phyloP scores from a whole-genome alignment of 2,797 vertebrate genomes.

The Stomatorhinus walkeri region DNA sequence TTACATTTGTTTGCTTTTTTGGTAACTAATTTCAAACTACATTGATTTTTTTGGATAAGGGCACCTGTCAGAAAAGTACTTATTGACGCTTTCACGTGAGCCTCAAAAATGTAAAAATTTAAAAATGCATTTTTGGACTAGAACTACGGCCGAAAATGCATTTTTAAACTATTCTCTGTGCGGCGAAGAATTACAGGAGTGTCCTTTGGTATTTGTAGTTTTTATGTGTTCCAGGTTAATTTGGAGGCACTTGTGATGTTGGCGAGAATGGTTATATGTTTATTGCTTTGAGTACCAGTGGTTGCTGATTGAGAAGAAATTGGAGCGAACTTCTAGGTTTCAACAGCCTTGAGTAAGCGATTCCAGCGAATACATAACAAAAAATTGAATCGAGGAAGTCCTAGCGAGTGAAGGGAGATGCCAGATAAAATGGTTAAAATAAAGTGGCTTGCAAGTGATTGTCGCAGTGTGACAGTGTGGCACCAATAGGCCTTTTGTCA shows the following conservation, averaged over 20 bases:
- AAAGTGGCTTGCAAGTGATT: neutral
- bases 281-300: neutral
- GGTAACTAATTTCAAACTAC: neutral
- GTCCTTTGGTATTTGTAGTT: neutral
- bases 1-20: neutral
- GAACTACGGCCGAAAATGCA: neutral
- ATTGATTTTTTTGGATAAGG: neutral
- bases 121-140: neutral
- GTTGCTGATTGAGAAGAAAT: neutral
- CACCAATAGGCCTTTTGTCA: neutral
- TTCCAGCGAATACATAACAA: neutral
- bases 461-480: neutral
- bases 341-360: neutral
- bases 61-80: neutral
- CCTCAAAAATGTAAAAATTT: neutral
- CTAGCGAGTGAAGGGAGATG: neutral
- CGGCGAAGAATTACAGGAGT: neutral
- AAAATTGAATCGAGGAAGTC: neutral
- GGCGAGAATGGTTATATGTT: neutral
- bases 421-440: neutral
- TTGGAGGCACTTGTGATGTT: neutral
- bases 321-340: neutral
- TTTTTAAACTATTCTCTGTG: neutral
- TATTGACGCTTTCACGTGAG: neutral
- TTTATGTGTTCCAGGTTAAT: neutral